Base-by-base conservation (phyloP, 2,797 vertebrate genomes). In the Syngnathus rostellatus region DNA sequence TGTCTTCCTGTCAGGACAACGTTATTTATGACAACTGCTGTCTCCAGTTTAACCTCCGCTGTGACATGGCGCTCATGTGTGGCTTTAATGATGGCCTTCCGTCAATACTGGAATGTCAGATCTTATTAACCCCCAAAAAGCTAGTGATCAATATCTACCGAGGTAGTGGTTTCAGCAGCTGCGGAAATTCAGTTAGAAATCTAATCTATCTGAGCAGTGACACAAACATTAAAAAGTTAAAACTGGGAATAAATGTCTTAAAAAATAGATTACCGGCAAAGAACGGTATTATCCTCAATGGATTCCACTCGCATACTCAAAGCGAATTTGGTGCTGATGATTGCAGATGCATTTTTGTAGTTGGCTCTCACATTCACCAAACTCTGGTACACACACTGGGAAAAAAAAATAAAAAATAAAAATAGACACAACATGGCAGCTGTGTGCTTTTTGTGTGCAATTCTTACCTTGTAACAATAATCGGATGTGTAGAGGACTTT, bases 51-150 rank as follows among this genome's bases (percentile, higher is more conserved):
- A 31, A 80, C 72, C 77, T 72, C 71, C 58, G 67, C 59, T 64
- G 59, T 73, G 73, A 75, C 50, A 38, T 39, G 62, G 2, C 63
- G 65, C 74, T 77, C 31, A 31, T 31, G 72, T 85, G 79, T 66
- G 75, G 85, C 75, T 89, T 90, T 88, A 86, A 90, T 85, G 77
- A 85, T 46, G 76, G 73, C 73, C 78, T 90, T 86, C 80, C 81
- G 89, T 90, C 87, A 86, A 87, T 86, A 90, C 83, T 76, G 79
- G 70, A 81, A 85, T 88, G 90, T 90, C 91, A 88, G 83, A 81
- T 89, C 84, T 89, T 89, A 85, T 92, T 92, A 93, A 93, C 86
- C 87, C 76, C 21, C 68, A 88, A 90, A 87, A 77, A 81, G 80
- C 86, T 85, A 71, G 72, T 75, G 76, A 88, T 93, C 90, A 68